Evolutionary conservation across 1,140 invertebrate genomes (phyloP), one percentile per base, ranked within the genome.

Genomic region (Acromyrmex charruanus): DNA sequence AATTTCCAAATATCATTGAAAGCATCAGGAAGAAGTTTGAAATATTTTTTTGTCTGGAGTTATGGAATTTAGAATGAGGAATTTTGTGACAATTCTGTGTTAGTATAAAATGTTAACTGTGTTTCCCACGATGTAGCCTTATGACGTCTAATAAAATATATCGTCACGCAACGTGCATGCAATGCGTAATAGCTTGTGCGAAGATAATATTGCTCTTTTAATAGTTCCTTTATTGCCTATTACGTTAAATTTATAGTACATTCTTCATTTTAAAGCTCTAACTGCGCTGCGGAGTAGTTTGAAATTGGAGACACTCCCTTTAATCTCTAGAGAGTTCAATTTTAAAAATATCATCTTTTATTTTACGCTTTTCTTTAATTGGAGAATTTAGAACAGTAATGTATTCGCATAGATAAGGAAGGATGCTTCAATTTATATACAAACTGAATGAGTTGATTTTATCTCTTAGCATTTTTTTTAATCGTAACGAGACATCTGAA

Each of bases 221-320:
- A 7, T 80, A 80, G 61, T n/a, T 49, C 25, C 28, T 80, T 80
- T 80, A 80, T 68, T 80, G 44, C 44, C 77, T 80, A 68, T 80
- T 80, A 80, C 18, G 77, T 80, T 80, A n/a, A 80, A 80, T 80
- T 80, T 80, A 80, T 68, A 80, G 44, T 68, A 35, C 44, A 68
- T 80, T 68, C 77, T n/a, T 80, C 44, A 80, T 68, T 68, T 80
- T 80, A 68, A 68, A 68, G 77, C 44, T 80, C 28, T 21, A 53
- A 80, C 77, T 53, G 12, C n/a, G 59, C 61, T 31, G 28, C 18
- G 3, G 28, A 80, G 14, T 51, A 53, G 12, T n/a, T 80, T 44
- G n/a, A 68, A 53, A 68, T 68, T 31, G 18, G 18, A 80, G 12
- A 66, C 6, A 21, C 14, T 35, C 7, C 3, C 18, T 39, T 39